Conservation (phyloP, 1,140 invertebrate genomes). For the Temnothorax longispinosus region DNA sequence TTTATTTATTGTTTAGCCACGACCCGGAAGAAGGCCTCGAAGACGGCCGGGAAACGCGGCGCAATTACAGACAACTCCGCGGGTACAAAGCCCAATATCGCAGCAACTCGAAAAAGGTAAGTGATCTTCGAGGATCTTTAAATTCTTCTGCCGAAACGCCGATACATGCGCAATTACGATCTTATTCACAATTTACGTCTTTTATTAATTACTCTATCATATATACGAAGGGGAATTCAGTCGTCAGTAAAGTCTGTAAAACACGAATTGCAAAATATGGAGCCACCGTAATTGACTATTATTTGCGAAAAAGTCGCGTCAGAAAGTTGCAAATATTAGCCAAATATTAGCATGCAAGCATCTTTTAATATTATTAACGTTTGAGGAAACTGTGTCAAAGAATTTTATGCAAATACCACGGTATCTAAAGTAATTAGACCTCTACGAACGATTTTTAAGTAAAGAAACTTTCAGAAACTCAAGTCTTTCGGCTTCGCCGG, state of each 20-base stretch:
- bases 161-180: not conserved
- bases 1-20: conserved; percentile 78
- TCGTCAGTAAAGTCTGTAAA: not conserved
- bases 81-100: conserved; percentile 81
- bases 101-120: conserved; percentile 84
- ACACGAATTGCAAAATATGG: not conserved
- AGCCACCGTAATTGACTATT: not conserved
- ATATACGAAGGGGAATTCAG: not conserved
- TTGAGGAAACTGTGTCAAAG: not conserved
- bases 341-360: not conserved
- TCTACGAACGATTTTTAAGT: not conserved
- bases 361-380: not conserved
- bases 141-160: not conserved
- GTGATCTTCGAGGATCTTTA: not conserved
- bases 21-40: conserved; percentile 82
- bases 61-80: conserved; percentile 79
- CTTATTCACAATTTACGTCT: not conserved
- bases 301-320: not conserved
- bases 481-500: not conserved
- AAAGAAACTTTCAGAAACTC: not conserved
- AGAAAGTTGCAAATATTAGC: not conserved
- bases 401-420: not conserved
- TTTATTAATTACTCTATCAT: not conserved
- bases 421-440: not conserved
- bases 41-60: conserved; percentile 82